A percentile compares a stretch with the other conserved stretches of the same genome.
Evolutionary conservation across 2,113 vertebrate genomes (phyloP).

Genomic region (Callospermophilus lateralis): DNA sequence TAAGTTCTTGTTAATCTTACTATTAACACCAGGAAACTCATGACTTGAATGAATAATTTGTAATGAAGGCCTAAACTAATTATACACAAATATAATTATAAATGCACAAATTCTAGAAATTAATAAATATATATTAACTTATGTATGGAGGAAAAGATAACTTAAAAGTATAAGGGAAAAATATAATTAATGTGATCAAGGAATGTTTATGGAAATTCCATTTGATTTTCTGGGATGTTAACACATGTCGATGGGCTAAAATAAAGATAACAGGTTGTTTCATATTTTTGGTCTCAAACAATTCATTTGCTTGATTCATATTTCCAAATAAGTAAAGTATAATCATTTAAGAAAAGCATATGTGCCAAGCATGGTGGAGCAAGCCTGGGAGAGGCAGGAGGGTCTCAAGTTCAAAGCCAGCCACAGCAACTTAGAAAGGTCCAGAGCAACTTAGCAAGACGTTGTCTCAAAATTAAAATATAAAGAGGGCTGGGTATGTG

Average conservation of each 20-base stretch:
- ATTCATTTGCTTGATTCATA: constrained; percentile 33
- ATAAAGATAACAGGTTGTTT: background rate
- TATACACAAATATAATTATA: background rate
- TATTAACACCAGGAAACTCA: background rate
- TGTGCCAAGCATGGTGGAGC: too few species aligned
- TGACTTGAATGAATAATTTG: background rate
- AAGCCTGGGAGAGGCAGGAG: too few species aligned
- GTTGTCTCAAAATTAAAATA: too few species aligned
- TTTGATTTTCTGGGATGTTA: background rate
- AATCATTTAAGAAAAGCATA: background rate
- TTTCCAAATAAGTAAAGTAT: constrained; percentile 10
- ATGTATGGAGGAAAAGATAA: background rate
- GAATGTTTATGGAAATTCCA: background rate
- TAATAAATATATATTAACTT: background rate
- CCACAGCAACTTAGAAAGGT: too few species aligned
- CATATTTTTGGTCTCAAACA: background rate
- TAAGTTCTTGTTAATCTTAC: background rate
- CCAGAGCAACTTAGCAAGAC: too few species aligned
- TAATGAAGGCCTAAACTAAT: background rate
- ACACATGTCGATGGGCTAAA: background rate
- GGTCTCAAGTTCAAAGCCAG: too few species aligned
- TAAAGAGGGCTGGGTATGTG: too few species aligned
- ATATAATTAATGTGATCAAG: background rate
- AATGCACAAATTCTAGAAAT: background rate
- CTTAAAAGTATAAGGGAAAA: background rate